These are phyloP conservation scores for Dasysyrphus tricinctus DNA, from an alignment of 2,888 invertebrate genomes.

Conservation along the genomic window DNA sequence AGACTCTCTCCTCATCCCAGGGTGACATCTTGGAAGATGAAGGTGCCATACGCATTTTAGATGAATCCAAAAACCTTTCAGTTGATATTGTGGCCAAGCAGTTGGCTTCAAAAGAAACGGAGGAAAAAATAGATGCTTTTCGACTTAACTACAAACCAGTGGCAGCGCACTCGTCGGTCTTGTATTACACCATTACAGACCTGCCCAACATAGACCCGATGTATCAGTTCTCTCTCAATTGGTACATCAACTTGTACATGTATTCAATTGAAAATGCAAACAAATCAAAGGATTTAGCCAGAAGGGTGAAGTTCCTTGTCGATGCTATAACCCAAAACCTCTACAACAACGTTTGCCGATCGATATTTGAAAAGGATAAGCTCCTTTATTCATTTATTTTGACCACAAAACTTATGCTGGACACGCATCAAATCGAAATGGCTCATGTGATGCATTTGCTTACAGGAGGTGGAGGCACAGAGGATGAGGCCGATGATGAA, in stretches of 20 bases:
- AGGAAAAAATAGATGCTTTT: conserved; percentile 91
- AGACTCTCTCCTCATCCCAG: conserved; percentile 91
- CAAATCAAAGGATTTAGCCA: conserved; percentile 87
- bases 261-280: conserved; percentile 83
- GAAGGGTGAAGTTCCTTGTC: conserved; percentile 91
- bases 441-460: conserved; percentile 91
- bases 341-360: conserved; percentile 94
- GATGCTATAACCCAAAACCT: conserved; percentile 92
- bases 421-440: conserved; percentile 85
- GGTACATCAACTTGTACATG: conserved; percentile 91
- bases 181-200: conserved; percentile 95
- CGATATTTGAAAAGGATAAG: conserved; percentile 95
- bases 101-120: conserved; percentile 91
- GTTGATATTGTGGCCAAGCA: conserved; percentile 93
- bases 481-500: conserved; percentile 75
- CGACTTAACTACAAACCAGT: conserved; percentile 93
- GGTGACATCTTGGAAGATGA: conserved; percentile 97
- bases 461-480: conserved; percentile 84
- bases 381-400: conserved; percentile 92
- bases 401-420: conserved; percentile 88
- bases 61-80: conserved; percentile 92
- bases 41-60: conserved; percentile 93
- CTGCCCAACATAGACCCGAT: conserved; percentile 95
- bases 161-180: conserved; percentile 92
- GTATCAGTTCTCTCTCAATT: conserved; percentile 97